Evolutionary conservation across 2,888 invertebrate species (phyloP).

Genomic region (Epinotia ramella): DNA sequence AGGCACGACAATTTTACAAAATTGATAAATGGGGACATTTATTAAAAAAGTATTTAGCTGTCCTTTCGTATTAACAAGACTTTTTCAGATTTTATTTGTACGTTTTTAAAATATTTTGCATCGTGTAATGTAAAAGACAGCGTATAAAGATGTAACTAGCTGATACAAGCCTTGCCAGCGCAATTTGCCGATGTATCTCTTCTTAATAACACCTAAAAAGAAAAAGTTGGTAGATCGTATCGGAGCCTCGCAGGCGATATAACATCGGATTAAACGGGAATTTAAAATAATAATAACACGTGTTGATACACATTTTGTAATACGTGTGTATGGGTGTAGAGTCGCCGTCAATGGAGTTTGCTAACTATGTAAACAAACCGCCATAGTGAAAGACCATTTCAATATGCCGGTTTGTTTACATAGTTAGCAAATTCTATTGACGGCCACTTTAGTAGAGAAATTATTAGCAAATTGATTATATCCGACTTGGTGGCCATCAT

Average conservation of each 20-base stretch:
- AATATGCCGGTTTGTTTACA: too few relatives aligned
- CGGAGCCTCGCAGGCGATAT: constrained; percentile 22
- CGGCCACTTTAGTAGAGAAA: too few relatives aligned
- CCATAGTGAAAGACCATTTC: too few relatives aligned
- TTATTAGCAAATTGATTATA: not conserved
- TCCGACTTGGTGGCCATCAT: not conserved
- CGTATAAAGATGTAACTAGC: constrained; percentile 61
- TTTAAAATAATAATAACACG: constrained; percentile 33
- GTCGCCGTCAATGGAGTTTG: too few relatives aligned
- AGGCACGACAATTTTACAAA: too few relatives aligned
- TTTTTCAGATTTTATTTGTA: not conserved
- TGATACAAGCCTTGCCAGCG: constrained; percentile 56
- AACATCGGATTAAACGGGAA: constrained; percentile 16
- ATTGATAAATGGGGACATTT: too few relatives aligned
- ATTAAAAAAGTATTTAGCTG: too few relatives aligned
- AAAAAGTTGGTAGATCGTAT: constrained; percentile 24
- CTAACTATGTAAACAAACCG: too few relatives aligned
- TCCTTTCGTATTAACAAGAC: too few relatives aligned
- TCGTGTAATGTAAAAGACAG: constrained; percentile 54
- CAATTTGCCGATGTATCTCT: constrained; percentile 61
- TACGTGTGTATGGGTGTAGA: not conserved
- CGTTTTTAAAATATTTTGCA: not conserved
- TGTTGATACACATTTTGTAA: not conserved
- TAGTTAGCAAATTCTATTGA: too few relatives aligned
- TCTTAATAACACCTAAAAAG: constrained; percentile 48